Evolutionary conservation across 2,888 invertebrate genomes (phyloP), one percentile per base, ranked within the genome.

Genomic region (Harpalus rufipes): DNA sequence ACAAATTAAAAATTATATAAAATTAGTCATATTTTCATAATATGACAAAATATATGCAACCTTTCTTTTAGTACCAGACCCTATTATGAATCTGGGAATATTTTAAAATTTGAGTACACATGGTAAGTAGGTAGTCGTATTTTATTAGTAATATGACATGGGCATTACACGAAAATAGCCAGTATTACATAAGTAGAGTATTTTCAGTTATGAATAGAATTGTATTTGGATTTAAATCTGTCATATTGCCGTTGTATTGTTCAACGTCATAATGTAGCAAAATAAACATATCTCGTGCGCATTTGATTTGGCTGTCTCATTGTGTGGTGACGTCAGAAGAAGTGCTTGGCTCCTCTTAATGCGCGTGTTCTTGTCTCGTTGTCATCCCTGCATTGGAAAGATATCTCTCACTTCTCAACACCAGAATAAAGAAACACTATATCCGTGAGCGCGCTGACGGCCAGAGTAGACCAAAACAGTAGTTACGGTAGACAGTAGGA

Each of bases 321-420:
- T 90, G 90, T 89, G 87, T 88, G 85, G 87, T 89, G 89, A 89
- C 89, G 89, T 88, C 88, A 89, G 90, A 68, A 68, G 68, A 68
- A 68, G 68, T 68, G 68, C 41, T 68, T 41, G 90, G 32, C 32
- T 32, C 32, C 32, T 32, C 32, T 32, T 32, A 32, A 32, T 32
- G 32, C 32, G 32, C 32, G 90, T 90, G 90, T 90, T 90, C 90
- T 90, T 32, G 32, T 32, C 32, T 32, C 32, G 32, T 32, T 90
- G 90, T 90, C 90, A 90, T 76, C 90, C 88, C 90, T 90, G 90
- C 89, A 89, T 89, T 88, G 89, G 90, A 90, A 90, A 90, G 90
- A 90, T 90, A 89, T 88, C 89, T 89, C 12, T 39, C 16, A 41
- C 82, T 14, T 74, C 41, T 56, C 68, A 56, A 89, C 90, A 89